Evolutionary conservation across 2,113 vertebrate species (phyloP), one percentile per base, ranked within the genome.

Genomic region (Anoura caudifer): DNA sequence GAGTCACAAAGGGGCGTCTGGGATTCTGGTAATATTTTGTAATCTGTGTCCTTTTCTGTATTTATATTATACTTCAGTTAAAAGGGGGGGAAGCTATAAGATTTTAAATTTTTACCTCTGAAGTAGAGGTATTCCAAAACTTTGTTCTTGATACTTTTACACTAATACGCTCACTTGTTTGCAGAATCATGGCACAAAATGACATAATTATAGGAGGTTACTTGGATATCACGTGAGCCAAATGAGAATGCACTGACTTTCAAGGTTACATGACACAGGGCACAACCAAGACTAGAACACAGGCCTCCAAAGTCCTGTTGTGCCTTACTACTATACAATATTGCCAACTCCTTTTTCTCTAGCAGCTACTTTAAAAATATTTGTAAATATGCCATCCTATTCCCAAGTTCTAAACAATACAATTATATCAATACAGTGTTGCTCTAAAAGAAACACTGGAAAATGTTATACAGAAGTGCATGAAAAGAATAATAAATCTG

Each of bases 401-500:
- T 81, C 28, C n/a, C 28, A 91, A 91, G n/a, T 31, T 28, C 41
- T 87, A 22, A 75, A n/a, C 56, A 91, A 69, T 28, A 45, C 11
- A 88, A 88, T 72, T 28, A 5, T 91, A 31, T 31, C 61, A 63
- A 63, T 63, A 33, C 9, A 86, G 61, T 47, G 31, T 5, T 81
- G 16, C 52, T 47, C 50, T n/a, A 63, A 47, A 38, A 82, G 43
- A 89, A 91, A 92, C 14, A 81, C 54, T 45, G 31, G 45, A 36
- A 94, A 95, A 91, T 80, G 17, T 77, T 79, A 91, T 36, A 73
- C 6, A 87, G 31, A 94, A 89, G 63, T 59, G 16, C 19, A 92
- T 61, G n/a, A 76, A 81, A 65, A 52, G 5, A 26, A 31, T 87
- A 45, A 82, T 38, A 63, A 63, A 59, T 43, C n/a, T 89, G 59